Percentiles rank a stretch among this genome's conserved stretches.
Evolutionary conservation across 1,140 invertebrate species (phyloP).

Genomic region (Drosophila malerkotliana): DNA sequence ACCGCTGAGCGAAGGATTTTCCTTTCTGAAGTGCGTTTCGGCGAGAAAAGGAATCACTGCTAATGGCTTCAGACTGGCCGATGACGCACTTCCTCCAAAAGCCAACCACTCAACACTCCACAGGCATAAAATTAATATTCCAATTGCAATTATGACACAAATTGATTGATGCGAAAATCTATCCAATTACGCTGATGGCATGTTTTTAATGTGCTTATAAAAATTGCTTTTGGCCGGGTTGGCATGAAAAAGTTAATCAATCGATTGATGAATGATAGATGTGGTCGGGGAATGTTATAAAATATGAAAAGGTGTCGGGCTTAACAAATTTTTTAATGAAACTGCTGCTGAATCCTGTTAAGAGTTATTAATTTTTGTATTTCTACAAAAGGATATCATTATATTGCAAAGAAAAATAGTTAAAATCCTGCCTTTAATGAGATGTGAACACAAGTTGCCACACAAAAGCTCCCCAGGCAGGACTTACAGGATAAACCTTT

Average conservation of each 20-base stretch:
- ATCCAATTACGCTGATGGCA: conserved; percentile 35
- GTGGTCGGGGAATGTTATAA: not conserved
- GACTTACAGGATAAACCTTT: conserved; percentile 61
- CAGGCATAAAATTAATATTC: conserved; percentile 19
- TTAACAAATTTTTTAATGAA: not conserved
- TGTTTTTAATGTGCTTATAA: conserved; percentile 14
- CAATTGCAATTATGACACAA: conserved; percentile 32
- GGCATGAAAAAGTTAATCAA: not conserved
- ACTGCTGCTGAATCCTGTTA: not conserved
- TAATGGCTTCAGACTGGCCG: conserved; percentile 30
- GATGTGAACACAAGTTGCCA: conserved; percentile 19
- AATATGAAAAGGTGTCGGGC: not conserved
- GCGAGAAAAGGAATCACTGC: conserved; percentile 11
- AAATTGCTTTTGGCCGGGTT: not conserved
- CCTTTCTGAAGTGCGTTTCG: conserved; percentile 16
- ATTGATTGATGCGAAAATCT: conserved; percentile 43
- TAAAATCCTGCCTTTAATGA: conserved; percentile 6
- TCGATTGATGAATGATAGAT: conserved; percentile 19
- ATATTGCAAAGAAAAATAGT: not conserved
- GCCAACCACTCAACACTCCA: conserved; percentile 17
- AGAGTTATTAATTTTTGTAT: not conserved
- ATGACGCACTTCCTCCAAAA: conserved; percentile 27
- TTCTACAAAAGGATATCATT: not conserved
- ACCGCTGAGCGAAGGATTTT: conserved; percentile 17
- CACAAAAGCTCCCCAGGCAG: conserved; percentile 24